phyloP scores from a whole-genome alignment of 1,140 invertebrate species.

The Drosophila navojoa region DNA sequence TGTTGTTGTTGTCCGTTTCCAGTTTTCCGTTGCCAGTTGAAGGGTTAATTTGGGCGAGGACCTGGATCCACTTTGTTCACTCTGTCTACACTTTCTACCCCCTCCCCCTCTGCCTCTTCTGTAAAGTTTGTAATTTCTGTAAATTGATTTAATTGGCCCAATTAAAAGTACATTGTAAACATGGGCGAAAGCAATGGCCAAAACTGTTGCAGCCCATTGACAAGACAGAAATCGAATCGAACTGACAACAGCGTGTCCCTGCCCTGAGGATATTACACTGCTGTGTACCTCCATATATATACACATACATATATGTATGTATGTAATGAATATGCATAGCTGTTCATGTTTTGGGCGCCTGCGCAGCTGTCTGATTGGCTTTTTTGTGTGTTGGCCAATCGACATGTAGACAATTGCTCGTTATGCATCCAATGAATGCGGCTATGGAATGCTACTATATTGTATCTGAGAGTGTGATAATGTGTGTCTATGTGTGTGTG shows the following conservation, averaged over 20 bases:
- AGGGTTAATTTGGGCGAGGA: constrained; percentile 66
- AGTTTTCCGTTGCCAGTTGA: constrained; percentile 43
- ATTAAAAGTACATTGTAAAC: constrained; percentile 64
- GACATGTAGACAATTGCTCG: constrained; percentile 49
- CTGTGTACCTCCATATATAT: not conserved
- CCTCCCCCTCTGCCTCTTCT: constrained; percentile 16
- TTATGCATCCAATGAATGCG: constrained; percentile 31
- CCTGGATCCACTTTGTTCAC: not conserved
- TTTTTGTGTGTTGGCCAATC: constrained; percentile 40
- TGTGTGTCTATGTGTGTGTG: not conserved
- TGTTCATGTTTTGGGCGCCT: constrained; percentile 13
- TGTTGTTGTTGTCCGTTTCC: constrained; percentile 26
- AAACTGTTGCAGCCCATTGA: constrained; percentile 4
- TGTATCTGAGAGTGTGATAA: constrained; percentile 3
- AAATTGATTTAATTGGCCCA: constrained; percentile 79
- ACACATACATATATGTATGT: not conserved
- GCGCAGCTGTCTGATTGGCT: constrained; percentile 46
- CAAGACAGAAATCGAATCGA: constrained; percentile 22
- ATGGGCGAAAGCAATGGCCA: constrained; percentile 30
- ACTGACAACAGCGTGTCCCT: constrained; percentile 1
- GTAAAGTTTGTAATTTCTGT: constrained; percentile 74
- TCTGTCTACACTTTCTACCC: not conserved
- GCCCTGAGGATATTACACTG: constrained; percentile 39
- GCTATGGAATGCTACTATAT: constrained; percentile 17
- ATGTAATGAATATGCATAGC: not conserved